These are phyloP conservation scores for Hyperopisus bebe DNA, from an alignment of 2,113 vertebrate genomes.

Conservation along the genomic window DNA sequence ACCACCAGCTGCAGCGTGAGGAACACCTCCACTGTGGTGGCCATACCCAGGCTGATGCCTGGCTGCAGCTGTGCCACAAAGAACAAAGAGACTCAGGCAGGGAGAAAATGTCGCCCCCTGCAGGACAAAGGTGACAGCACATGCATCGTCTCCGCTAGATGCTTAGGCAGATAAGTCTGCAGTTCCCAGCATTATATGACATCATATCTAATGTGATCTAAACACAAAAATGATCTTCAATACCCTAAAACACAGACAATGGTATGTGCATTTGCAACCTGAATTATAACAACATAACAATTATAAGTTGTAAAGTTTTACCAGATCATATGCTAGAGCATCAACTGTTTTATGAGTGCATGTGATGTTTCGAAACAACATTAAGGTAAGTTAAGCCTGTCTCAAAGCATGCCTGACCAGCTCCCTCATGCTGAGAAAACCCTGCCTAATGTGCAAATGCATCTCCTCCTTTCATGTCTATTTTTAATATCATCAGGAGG, in stretches of 20 bases:
- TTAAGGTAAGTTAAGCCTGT: background rate
- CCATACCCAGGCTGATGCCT: slow-evolving; percentile 79
- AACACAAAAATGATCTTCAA: background rate
- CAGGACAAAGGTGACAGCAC: background rate
- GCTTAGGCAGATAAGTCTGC: background rate
- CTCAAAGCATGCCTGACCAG: background rate
- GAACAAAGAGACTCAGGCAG: slow-evolving; percentile 1
- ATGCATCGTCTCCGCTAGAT: background rate
- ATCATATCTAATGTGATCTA: background rate
- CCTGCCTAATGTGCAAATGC: background rate
- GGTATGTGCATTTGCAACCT: background rate
- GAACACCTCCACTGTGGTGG: slow-evolving; percentile 82
- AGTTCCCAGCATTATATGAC: background rate
- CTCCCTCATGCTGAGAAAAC: background rate
- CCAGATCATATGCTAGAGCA: background rate
- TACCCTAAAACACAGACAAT: background rate
- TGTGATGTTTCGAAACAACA: background rate
- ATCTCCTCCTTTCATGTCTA: background rate
- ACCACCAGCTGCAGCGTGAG: slow-evolving; percentile 83
- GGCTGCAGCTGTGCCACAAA: slow-evolving; percentile 69
- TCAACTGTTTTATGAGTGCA: background rate
- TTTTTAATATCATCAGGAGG: background rate
- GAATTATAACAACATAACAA: background rate
- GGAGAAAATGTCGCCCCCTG: background rate
- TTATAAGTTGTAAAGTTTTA: background rate